Evolutionary conservation across 2,113 vertebrate species (phyloP).

Genomic region (Ptilorrhoa leucosticta): DNA sequence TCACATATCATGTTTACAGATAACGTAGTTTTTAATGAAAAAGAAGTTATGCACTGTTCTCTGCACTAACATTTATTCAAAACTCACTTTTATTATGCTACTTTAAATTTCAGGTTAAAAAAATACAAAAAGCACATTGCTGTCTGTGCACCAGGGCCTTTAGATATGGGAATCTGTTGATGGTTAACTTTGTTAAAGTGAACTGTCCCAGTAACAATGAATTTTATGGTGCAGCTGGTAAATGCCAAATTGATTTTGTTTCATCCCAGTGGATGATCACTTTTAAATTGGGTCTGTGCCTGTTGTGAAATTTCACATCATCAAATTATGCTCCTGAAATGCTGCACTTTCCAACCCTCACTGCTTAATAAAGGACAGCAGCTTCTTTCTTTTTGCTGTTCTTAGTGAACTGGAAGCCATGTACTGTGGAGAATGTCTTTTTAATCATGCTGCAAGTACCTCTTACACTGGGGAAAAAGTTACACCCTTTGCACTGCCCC

Average conservation of each 20-base stretch:
- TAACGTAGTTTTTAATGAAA: background rate
- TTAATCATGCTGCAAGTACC: background rate
- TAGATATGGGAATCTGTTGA: background rate
- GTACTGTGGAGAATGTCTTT: background rate
- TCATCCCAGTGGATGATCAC: background rate
- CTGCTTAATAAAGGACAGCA: background rate
- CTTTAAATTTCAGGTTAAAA: background rate
- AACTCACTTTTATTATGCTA: background rate
- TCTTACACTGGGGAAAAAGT: background rate
- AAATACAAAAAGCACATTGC: background rate
- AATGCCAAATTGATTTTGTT: background rate
- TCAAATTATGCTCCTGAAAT: background rate
- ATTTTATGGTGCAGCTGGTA: background rate
- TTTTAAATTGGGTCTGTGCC: background rate
- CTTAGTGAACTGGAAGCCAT: background rate
- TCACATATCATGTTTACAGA: rapidly evolving
- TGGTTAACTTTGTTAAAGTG: background rate
- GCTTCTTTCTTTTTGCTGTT: background rate
- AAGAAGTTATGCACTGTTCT: background rate
- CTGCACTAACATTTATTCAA: background rate
- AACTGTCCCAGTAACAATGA: background rate
- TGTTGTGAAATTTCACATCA: background rate
- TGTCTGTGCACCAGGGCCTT: background rate
- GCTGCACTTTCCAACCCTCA: background rate
- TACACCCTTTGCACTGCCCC: background rate